Conservation (phyloP, 30 jellyfish, hydroid and myxozoan genomes). For the Clytia hemisphaerica region DNA sequence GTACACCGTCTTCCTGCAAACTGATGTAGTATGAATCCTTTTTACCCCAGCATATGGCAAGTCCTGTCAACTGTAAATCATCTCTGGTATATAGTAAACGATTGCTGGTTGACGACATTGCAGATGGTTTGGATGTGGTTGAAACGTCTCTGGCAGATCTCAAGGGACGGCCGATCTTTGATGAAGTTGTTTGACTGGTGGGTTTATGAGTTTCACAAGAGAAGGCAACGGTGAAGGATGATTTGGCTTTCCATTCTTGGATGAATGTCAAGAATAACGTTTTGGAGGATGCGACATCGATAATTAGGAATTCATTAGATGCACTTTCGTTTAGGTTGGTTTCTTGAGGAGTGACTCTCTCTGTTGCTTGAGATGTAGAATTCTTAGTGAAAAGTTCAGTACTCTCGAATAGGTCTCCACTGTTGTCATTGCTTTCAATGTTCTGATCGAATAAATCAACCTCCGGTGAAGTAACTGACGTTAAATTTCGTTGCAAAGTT, state of each 20-base stretch:
- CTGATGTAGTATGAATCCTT: conserved; percentile 54
- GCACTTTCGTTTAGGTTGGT: not conserved
- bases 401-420: not conserved
- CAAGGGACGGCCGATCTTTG: too few species aligned
- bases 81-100: too few species aligned
- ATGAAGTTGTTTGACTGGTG: not conserved
- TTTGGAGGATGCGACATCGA: conserved; percentile 49
- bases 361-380: not conserved
- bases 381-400: not conserved
- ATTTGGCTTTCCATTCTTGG: conserved; percentile 48
- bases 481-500: too few species aligned
- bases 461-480: too few species aligned
- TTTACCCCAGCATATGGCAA: conserved; percentile 79
- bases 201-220: conserved; percentile 38
- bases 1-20: conserved; percentile 1
- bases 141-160: too few species aligned
- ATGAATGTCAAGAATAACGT: conserved; percentile 43
- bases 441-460: too few species aligned
- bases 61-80: conserved; percentile 39
- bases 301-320: conserved; percentile 32
- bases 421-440: not conserved
- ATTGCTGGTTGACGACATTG: too few species aligned
- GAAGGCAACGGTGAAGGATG: conserved; percentile 43
- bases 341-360: not conserved
- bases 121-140: too few species aligned